Evolutionary conservation across 2,797 vertebrate species (phyloP).

Genomic region (Nothura maculosa): DNA sequence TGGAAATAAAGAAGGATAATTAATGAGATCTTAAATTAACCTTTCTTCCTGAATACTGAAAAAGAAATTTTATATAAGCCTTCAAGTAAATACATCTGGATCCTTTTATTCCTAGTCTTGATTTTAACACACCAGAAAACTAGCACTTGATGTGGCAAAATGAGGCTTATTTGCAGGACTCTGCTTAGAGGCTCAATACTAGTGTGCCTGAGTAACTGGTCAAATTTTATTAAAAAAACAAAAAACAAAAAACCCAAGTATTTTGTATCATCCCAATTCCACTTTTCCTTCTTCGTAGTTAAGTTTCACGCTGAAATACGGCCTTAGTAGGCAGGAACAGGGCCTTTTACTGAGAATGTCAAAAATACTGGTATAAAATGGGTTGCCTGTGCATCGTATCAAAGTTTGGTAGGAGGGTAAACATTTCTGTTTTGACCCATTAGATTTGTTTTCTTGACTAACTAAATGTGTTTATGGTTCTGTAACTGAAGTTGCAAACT

Average conservation of each 20-base stretch:
- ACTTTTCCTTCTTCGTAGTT: background rate
- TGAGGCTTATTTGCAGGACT: background rate
- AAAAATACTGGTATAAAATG: background rate
- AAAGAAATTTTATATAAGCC: background rate
- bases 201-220: background rate
- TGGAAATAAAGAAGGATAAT: background rate
- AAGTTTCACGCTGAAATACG: background rate
- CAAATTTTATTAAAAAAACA: background rate
- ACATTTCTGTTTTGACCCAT: background rate
- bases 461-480: background rate
- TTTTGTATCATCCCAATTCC: background rate
- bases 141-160: background rate
- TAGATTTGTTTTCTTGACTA: background rate
- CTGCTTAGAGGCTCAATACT: background rate
- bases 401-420: background rate
- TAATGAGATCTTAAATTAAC: background rate
- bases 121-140: background rate
- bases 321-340: background rate
- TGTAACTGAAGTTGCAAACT: background rate
- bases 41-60: background rate
- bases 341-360: background rate
- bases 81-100: background rate
- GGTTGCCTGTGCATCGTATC: background rate
- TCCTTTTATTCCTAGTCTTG: background rate
- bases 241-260: background rate